A percentile compares a stretch with the other conserved stretches of the same genome.
Evolutionary conservation across 2,888 invertebrate genomes (phyloP).

Genomic region (Brenthis ino): DNA sequence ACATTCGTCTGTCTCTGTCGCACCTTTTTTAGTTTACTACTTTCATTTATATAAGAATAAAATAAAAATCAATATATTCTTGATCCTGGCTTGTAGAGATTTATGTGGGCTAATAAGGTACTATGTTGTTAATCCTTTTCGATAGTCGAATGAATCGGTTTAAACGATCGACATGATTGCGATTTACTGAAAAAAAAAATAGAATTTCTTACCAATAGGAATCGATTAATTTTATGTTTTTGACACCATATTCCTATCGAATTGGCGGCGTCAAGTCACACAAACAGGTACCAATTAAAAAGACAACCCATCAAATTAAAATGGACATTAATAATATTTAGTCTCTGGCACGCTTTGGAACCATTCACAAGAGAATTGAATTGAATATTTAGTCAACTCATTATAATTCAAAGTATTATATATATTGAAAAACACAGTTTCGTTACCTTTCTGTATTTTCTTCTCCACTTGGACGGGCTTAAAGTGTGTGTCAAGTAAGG

Average conservation of each 20-base stretch:
- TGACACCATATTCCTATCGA: not conserved
- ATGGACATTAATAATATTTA: no score
- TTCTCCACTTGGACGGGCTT: slow-evolving; percentile 54
- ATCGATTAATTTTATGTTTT: not conserved
- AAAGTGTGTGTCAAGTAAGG: slow-evolving; percentile 47
- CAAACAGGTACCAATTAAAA: not conserved
- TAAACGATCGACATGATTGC: slow-evolving; percentile 65
- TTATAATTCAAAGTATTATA: not conserved
- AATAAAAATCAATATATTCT: not conserved
- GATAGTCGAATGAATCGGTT: slow-evolving; percentile 59
- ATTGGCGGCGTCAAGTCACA: not conserved
- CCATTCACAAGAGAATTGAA: not conserved
- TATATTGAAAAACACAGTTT: not conserved
- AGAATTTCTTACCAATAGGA: not conserved
- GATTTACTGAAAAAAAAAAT: slow-evolving; percentile 55
- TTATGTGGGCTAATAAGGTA: not conserved
- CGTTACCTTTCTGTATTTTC: slow-evolving; percentile 53
- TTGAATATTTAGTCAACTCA: not conserved
- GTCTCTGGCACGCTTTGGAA: no score
- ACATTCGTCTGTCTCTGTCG: no score
- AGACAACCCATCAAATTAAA: no score
- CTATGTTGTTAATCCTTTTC: slow-evolving; percentile 34
- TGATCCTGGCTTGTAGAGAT: not conserved
- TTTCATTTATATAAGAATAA: not conserved
- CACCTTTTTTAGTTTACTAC: not conserved